Evolutionary conservation across 2,113 vertebrate genomes (phyloP).

Genomic region (Emberiza fucata): DNA sequence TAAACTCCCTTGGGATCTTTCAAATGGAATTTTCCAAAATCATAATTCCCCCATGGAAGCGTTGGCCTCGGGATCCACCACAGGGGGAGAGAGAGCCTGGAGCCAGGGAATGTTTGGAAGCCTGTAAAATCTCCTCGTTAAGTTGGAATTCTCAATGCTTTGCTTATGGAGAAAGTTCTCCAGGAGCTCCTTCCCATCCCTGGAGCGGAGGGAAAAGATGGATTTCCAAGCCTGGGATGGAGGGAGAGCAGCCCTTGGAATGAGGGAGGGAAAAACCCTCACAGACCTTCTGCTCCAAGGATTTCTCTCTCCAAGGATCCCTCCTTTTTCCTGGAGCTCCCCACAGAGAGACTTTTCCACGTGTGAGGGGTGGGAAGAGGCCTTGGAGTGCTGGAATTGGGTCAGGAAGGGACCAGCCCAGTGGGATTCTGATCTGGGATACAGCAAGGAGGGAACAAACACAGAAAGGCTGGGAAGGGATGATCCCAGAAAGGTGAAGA

Average conservation of each 20-base stretch:
- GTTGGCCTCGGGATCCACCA: neutral
- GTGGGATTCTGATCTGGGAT: neutral
- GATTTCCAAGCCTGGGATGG: neutral
- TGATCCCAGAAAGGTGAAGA: neutral
- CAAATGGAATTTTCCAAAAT: neutral
- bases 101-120: neutral
- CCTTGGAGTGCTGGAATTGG: neutral
- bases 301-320: neutral
- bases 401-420: accelerated
- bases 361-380: neutral
- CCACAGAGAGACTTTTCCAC: neutral
- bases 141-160: neutral
- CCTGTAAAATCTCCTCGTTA: neutral
- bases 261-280: neutral
- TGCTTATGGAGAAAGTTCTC: neutral
- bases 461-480: neutral
- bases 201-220: neutral
- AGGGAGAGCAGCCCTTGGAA: neutral
- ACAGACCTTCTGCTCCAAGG: neutral
- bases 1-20: neutral
- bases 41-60: neutral
- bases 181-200: neutral
- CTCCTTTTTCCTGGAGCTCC: neutral
- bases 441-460: neutral
- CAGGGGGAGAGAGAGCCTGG: neutral